These are phyloP conservation scores for Pentamera pediparva DNA, from an alignment of 53 echinoderm and acorn worm genomes.

Conservation along the genomic window DNA sequence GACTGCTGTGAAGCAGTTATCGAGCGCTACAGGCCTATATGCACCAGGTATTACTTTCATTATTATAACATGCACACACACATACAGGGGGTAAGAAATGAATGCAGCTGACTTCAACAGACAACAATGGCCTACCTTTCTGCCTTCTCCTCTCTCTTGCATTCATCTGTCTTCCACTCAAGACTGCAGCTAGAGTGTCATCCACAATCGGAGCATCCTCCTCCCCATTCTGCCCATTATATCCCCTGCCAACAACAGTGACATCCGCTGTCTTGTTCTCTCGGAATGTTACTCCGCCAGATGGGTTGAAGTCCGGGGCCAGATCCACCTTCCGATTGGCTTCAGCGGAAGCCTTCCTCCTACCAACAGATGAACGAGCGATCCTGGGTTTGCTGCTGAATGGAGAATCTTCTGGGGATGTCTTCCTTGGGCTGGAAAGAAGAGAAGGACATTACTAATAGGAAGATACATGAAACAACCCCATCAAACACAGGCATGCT, in stretches of 20 bases:
- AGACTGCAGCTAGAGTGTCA: conserved; percentile 3
- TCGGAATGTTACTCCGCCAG: conserved; percentile 74
- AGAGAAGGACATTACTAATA: too few species aligned
- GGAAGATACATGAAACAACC: neutral
- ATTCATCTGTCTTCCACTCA: conserved; percentile 45
- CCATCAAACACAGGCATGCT: too few species aligned
- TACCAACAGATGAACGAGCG: conserved; percentile 66
- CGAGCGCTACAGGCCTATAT: too few species aligned
- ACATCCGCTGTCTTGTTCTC: conserved; percentile 77
- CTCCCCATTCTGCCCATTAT: neutral
- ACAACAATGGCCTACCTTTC: conserved; percentile 47
- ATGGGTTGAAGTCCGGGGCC: conserved; percentile 63
- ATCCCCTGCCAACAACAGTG: conserved; percentile 86
- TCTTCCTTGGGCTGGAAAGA: conserved; percentile 43
- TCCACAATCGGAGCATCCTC: conserved; percentile 3
- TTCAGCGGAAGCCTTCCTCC: conserved; percentile 41
- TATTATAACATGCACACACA: too few species aligned
- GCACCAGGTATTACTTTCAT: too few species aligned
- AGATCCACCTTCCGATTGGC: conserved; percentile 13
- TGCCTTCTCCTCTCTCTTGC: conserved; percentile 55
- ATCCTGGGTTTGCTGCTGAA: conserved; percentile 92
- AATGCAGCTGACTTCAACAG: too few species aligned
- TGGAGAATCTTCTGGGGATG: conserved; percentile 65
- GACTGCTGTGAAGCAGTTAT: too few species aligned
- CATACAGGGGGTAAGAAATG: too few species aligned